Evolutionary conservation across 2,797 vertebrate species (phyloP), one percentile per base, ranked within the genome.

Genomic region (Syngnathus acus): DNA sequence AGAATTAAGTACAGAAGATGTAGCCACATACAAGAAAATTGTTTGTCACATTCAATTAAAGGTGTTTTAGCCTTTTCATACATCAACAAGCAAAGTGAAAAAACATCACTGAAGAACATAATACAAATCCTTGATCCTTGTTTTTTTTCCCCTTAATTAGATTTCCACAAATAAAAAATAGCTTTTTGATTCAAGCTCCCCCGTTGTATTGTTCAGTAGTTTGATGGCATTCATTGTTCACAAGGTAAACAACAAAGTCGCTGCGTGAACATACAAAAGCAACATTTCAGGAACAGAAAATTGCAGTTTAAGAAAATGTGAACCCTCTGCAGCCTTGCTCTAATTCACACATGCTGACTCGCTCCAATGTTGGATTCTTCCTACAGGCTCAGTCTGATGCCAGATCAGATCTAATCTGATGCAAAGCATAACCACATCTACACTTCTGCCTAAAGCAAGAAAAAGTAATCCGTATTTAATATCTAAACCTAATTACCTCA

Each of bases 401-500:
- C 72, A 74, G 72, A 85, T 84, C 78, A 61, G 67, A 84, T 79
- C 76, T 73, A 58, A 76, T 81, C 74, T 71, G 65, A 81, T 14
- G 64, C 64, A 63, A 63, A 38, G 40, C 37, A 9, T 72, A 74
- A 80, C 65, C 57, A 63, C 72, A 76, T 76, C 60, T 65, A 68
- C 67, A 68, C 72, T 77, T 65, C 62, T 72, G 79, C 80, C 75
- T 54, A 68, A 68, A 78, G 82, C 79, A 32, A 75, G 23, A 69
- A 73, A 48, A 73, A 58, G 64, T 21, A 78, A 88, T 86, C 82
- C 79, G 70, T 45, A 65, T 78, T 69, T 89, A 88, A 89, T 88
- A 89, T 87, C 80, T 89, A 76, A 77, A 86, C 86, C 85, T 88
- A 86, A 88, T 89, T 89, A 90, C 74, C 84, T 84, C 73, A 83